Evolutionary conservation across 2,113 vertebrate species (phyloP).

Genomic region (Haliaeetus leucogaster): DNA sequence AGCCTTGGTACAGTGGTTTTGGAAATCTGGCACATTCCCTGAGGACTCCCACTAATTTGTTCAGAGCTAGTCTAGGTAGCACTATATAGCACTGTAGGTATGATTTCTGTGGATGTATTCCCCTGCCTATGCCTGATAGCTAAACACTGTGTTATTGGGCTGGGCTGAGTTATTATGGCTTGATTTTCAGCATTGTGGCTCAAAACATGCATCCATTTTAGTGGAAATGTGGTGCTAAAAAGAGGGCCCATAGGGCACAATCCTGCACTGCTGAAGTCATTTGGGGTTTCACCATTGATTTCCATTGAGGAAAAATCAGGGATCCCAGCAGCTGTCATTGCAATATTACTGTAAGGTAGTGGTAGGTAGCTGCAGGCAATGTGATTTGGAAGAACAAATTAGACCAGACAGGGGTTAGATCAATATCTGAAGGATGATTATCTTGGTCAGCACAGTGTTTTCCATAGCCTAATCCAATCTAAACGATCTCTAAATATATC

Average conservation of each 20-base stretch:
- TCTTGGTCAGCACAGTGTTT: conserved; percentile 39
- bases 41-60: neutral
- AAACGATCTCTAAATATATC: conserved; percentile 54
- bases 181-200: neutral
- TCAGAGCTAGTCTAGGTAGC: neutral
- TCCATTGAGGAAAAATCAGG: neutral
- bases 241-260: neutral
- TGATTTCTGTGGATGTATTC: neutral
- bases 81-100: no score
- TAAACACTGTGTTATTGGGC: neutral
- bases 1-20: neutral
- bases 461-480: conserved; percentile 15
- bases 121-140: neutral
- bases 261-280: neutral
- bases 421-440: conserved; percentile 47
- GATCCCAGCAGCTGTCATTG: neutral
- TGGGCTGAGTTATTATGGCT: neutral
- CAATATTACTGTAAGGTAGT: neutral
- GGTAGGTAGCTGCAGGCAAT: neutral
- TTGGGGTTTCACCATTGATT: neutral
- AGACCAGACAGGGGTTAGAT: conserved; percentile 57
- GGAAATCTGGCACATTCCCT: neutral
- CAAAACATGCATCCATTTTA: neutral
- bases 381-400: conserved; percentile 55
- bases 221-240: neutral